Evolutionary conservation across 2,888 invertebrate genomes (phyloP), one percentile per base, ranked within the genome.

Genomic region (Watsonalla cultraria): DNA sequence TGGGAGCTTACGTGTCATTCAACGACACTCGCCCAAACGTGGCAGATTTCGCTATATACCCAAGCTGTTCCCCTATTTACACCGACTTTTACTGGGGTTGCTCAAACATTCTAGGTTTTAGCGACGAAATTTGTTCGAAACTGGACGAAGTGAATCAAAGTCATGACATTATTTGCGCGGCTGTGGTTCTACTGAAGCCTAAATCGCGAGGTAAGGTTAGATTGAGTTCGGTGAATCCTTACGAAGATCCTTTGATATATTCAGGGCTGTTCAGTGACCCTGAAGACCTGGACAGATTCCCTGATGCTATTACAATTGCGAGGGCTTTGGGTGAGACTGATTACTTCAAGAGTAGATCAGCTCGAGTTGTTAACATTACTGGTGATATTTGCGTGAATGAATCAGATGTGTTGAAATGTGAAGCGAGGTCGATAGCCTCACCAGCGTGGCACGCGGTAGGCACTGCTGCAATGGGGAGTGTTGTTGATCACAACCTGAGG

Each of bases 381-480:
- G 57, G 82, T 24, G 67, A 73, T 0, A 66, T 57, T 5, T 89
- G 89, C 59, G 58, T 84, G 62, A 8, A 14, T 0, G 67, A 54
- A 0, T 70, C 68, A 15, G 88, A 86, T 6, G 81, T 82, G 65
- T 80, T 91, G 76, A 84, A 74, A 52, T 94, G 94, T 64, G 67
- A 64, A 11, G 73, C 86, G 2, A 68, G 51, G 45, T 71, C 74
- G 33, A 68, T 76, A 61, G 86, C 77, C 11, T 80, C 74, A 65
- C 73, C 88, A 0, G 87, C 87, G 11, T 88, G 86, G 86, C 89
- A 89, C 59, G 70, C 87, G 0, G 87, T 77, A 6, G 89, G 89
- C 0, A 86, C 88, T 0, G 80, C 82, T 0, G 76, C 84, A 0
- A 72, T 88, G 79, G 89, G 87, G 0, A 24, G 61, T 1, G 89